These are phyloP conservation scores for Physeter macrocephalus DNA, from an alignment of 2,113 vertebrate genomes.

Conservation along the genomic window DNA sequence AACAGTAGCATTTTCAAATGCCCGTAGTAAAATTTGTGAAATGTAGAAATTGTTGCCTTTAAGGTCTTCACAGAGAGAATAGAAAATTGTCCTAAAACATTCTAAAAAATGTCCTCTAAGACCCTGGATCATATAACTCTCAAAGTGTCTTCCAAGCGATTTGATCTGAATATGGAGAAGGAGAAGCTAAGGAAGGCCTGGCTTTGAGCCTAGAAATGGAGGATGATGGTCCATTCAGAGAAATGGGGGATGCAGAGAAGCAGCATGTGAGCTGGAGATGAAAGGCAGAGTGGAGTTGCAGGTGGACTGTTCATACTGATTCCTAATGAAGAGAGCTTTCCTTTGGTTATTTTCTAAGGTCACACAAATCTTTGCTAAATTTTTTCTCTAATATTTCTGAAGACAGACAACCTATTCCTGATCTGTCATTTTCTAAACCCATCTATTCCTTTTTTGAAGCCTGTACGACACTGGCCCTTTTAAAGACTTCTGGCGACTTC, in stretches of 20 bases:
- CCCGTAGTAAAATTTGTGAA: not conserved
- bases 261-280: fast-evolving
- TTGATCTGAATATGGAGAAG: not conserved
- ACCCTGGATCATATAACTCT: not conserved
- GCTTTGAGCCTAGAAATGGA: not conserved
- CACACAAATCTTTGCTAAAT: not conserved
- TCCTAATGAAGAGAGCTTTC: not conserved
- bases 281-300: fast-evolving
- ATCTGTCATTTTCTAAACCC: not conserved
- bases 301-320: fast-evolving
- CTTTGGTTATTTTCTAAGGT: not conserved
- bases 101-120: not conserved
- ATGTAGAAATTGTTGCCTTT: not conserved
- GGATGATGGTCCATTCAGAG: not conserved
- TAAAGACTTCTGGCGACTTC: not conserved
- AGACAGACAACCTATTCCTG: not conserved
- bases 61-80: not conserved
- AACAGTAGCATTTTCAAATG: not conserved
- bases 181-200: not conserved
- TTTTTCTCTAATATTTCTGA: not conserved
- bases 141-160: not conserved
- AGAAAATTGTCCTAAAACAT: not conserved
- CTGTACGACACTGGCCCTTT: not conserved
- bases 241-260: fast-evolving
- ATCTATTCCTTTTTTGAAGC: not conserved